Evolutionary conservation across 2,888 invertebrate genomes (phyloP).

Genomic region (Atethmia centrago): DNA sequence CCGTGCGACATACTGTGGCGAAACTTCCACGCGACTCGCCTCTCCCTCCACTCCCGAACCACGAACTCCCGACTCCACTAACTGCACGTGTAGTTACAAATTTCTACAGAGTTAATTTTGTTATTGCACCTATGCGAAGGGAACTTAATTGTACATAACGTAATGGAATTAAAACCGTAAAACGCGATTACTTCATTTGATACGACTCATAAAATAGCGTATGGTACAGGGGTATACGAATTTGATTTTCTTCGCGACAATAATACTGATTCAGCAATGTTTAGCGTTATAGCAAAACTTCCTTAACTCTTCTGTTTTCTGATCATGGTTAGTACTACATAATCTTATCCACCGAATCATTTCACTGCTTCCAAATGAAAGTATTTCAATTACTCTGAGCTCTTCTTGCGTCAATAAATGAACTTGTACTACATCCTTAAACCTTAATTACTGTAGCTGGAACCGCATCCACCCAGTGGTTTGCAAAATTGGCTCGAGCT

Average conservation of each 20-base stretch:
- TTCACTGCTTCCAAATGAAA: constrained; percentile 1
- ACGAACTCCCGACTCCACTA: constrained; percentile 66
- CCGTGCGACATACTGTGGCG: constrained; percentile 79
- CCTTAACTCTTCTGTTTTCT: constrained; percentile 18
- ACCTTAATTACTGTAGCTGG: constrained; percentile 47
- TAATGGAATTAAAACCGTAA: constrained; percentile 72
- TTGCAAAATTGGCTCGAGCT: constrained; percentile 51
- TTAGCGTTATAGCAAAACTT: constrained; percentile 27
- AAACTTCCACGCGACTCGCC: constrained; percentile 75
- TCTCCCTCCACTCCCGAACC: constrained; percentile 50
- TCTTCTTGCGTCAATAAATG: constrained; percentile 19
- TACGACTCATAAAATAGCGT: constrained; percentile 67
- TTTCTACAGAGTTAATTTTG: constrained; percentile 78
- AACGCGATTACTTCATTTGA: constrained; percentile 70
- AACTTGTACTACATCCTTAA: constrained; percentile 32
- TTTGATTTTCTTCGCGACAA: constrained; percentile 54
- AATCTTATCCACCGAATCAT: constrained; percentile 9
- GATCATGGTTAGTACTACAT: constrained; percentile 23
- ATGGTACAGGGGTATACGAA: constrained; percentile 48
- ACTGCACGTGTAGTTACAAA: constrained; percentile 76
- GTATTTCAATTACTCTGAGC: constrained; percentile 29
- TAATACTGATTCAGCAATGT: constrained; percentile 42
- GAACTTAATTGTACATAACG: constrained; percentile 71
- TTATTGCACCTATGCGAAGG: constrained; percentile 74
- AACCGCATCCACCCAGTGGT: constrained; percentile 47